Base-by-base conservation (phyloP, 2,797 vertebrate genomes). In the Amazona finschi region DNA sequence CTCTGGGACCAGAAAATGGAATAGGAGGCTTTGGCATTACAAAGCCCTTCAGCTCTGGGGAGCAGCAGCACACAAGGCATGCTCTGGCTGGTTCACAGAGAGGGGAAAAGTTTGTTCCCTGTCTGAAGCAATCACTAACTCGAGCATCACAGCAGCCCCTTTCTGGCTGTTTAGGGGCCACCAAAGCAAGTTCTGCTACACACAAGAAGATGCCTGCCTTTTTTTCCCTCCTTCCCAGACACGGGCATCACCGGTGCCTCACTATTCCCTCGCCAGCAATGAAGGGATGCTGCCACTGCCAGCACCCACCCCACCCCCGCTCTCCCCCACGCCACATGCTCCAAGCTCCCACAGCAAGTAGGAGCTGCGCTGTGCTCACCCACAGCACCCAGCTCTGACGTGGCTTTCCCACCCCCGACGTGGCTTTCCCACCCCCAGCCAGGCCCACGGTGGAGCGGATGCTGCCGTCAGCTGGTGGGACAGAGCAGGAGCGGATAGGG, bases 281-380 rank as follows among this genome's bases (percentile, higher is more conserved):
- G 31, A 94, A 93, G 57, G 82, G 90, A 87, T 94, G 87, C 87
- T 74, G 79, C 66, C 3, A 8, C 41, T 0, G 0, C 31, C 53
- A 36, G 75, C 90, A 81, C 80, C 47, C 80, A 89, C 89, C 90
- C 83, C 78, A 0, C 64, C 89, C 88, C 83, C 78, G 0, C 64
- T 89, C 83, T 94, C 85, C 86, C 80, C 80, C 83, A 62, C 14
- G 6, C 87, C 91, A 91, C n/a, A 52, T 80, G 93, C 73, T 93
- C 33, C 74, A 72, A 17, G 79, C 82, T 96, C 93, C 80, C 8
- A 2, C 88, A 93, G 64, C 5, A 2, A 94, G 92, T 44, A 86
- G 94, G 95, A 92, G 90, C 94, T 71, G 85, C 0, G 11, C 91
- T 82, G 91, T 7, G 8, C 80, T 90, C 55, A 2, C 77, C 38